Conservation (phyloP, 2,888 invertebrate species). For the Drosophila eohydei region DNA sequence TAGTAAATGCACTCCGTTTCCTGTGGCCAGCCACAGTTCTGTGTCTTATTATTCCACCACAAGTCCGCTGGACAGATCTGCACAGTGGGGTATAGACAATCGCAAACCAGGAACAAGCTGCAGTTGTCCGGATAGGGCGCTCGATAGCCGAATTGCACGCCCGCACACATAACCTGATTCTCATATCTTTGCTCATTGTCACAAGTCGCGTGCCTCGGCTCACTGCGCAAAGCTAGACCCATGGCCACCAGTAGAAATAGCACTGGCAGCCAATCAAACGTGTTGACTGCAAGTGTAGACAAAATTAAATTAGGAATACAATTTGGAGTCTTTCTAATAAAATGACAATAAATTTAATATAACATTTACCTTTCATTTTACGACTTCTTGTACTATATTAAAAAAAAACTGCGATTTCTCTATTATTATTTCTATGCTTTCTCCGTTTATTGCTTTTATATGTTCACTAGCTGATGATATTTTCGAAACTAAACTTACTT, state of each 20-base stretch:
- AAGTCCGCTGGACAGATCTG: slow-evolving; percentile 49
- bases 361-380: slow-evolving; percentile 39
- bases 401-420: not conserved
- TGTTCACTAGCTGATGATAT: slow-evolving; percentile 14
- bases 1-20: slow-evolving; percentile 50
- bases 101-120: slow-evolving; percentile 69
- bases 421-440: not conserved
- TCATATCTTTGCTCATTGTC: slow-evolving; percentile 56
- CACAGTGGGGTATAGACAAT: slow-evolving; percentile 72
- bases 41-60: slow-evolving; percentile 65
- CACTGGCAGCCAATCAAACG: slow-evolving; percentile 17
- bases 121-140: slow-evolving; percentile 78
- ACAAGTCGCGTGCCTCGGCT: slow-evolving; percentile 32
- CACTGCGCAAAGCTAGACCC: slow-evolving; percentile 12
- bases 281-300: slow-evolving; percentile 17
- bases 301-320: not conserved
- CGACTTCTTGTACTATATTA: not conserved
- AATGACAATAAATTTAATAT: not conserved
- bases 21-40: slow-evolving; percentile 60
- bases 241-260: slow-evolving; percentile 23
- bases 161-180: slow-evolving; percentile 61
- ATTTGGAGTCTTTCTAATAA: too few species aligned
- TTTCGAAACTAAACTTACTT: slow-evolving; percentile 27
- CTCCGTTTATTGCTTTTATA: not conserved
- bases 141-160: slow-evolving; percentile 50